Base-by-base conservation (phyloP, 2,888 invertebrate species). In the Byasa hedistus region DNA sequence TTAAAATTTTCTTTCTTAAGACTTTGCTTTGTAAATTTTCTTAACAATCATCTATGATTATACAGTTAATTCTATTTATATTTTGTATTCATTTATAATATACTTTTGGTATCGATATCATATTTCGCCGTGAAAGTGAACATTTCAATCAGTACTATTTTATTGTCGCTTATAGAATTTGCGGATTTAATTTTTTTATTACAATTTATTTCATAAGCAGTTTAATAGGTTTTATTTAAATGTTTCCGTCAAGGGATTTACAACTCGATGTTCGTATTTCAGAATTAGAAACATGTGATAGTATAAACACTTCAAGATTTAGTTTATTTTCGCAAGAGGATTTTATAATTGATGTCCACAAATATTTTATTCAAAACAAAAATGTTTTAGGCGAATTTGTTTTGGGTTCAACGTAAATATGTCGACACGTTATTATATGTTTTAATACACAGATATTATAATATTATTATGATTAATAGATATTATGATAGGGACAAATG, bases 61-160 rank as follows among this genome's bases (percentile, higher is more conserved):
- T 39, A 39, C 39, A 39, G 15, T 39, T 39, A 39, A 39, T 12
- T 39, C n/a, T 51, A 51, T 44, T 7, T 17, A 51, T n/a, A 15
- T 51, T 51, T n/a, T 51, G 5, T 21, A 51, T 51, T 8, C 19
- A 10, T 27, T 27, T 27, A 27, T 27, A 4, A 27, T 27, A 27
- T 27, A 27, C 27, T 27, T 27, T 27, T 27, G 27, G 27, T 27
- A 27, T 27, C 27, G 51, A 51, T 51, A 51, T 51, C 21, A 5
- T n/a, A 51, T 51, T 21, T 5, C 19, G 51, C 21, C 21, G 27
- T 27, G 27, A 27, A 27, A 4, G 5, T 27, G 15, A 15, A n/a
- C 51, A n/a, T 51, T 51, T 61, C 55, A 61, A 61, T 61, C 19
- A 55, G 61, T 61, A 61, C 21, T 61, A 61, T 55, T 61, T 61